Base-by-base conservation (phyloP, 2,888 invertebrate species). In the Panzeria rudis region DNA sequence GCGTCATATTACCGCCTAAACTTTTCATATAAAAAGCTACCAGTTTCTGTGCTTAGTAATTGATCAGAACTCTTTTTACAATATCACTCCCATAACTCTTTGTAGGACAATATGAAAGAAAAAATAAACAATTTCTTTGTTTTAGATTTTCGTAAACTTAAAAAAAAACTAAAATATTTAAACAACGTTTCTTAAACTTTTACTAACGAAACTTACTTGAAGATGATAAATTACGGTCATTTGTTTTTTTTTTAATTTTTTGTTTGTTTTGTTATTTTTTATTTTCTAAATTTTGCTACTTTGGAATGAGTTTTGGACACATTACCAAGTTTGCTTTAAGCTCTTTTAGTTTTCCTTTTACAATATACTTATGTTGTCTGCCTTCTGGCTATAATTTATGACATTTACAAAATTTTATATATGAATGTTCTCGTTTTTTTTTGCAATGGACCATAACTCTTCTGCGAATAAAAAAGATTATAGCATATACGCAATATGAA, bases 381-480 rank as follows among this genome's bases (percentile, higher is more conserved):
- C 13, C 64, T 64, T n/a, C 25, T 8, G 54, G 38, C 71, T 72
- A 77, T 72, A 80, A 84, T 80, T 84, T 84, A 81, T 81, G 72
- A 54, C 72, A 66, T 25, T 80, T 61, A 47, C 20, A 35, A 50
- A 52, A 56, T 13, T 38, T 9, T 38, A 61, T 7, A 15, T 44
- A 52, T 44, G 17, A 71, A 87, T 88, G 87, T 87, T 87, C 88
- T 44, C 56, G 13, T 32, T 64, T 87, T 87, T 88, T 86, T 88
- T 89, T 13, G 3, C 8, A 61, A 35, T 32, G 2, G 8, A 8
- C 15, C 17, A 15, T 25, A 3, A 6, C 29, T 23, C 25, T 54
- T 54, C 3, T 23, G 1, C 23, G 23, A 25, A 29, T 3, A 15
- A 25, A 29, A 15, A n/a, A 4, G 2, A 15, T 54, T 23, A 2